These are phyloP conservation scores for Allobates femoralis DNA, from an alignment of 2,797 vertebrate genomes.

Conservation along the genomic window DNA sequence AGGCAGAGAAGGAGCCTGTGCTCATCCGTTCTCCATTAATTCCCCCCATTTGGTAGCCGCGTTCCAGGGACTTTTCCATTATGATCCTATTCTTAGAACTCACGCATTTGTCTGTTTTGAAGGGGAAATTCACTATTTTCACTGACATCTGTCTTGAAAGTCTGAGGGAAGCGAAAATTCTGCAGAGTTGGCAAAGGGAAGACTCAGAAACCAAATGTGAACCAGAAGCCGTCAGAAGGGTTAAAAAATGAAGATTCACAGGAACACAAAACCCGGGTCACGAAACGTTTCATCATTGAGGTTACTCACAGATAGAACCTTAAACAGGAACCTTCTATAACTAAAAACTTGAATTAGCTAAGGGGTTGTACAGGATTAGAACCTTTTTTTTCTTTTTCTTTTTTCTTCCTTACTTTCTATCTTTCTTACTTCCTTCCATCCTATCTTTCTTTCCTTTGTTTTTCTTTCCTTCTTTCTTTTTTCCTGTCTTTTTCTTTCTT, in stretches of 20 bases:
- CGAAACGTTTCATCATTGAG: not conserved
- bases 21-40: not conserved
- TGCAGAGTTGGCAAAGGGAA: conserved; percentile 24
- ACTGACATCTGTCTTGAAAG: conserved; percentile 37
- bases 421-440: too few species aligned
- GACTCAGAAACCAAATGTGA: conserved; percentile 19
- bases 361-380: not conserved
- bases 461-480: too few species aligned
- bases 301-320: not conserved
- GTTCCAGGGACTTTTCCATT: conserved; percentile 47
- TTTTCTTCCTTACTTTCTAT: too few species aligned
- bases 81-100: conserved; percentile 44
- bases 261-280: not conserved
- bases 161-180: conserved; percentile 56
- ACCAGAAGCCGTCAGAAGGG: conserved; percentile 22
- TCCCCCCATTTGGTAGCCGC: not conserved
- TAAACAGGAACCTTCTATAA: not conserved
- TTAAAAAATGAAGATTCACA: conserved; percentile 21
- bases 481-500: too few species aligned
- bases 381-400: not conserved
- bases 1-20: conserved; percentile 30
- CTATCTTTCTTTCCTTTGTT: too few species aligned
- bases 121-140: conserved; percentile 58
- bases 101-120: conserved; percentile 25
- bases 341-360: not conserved